Evolutionary conservation across 2,113 vertebrate genomes (phyloP).

Genomic region (Dinomys branickii): DNA sequence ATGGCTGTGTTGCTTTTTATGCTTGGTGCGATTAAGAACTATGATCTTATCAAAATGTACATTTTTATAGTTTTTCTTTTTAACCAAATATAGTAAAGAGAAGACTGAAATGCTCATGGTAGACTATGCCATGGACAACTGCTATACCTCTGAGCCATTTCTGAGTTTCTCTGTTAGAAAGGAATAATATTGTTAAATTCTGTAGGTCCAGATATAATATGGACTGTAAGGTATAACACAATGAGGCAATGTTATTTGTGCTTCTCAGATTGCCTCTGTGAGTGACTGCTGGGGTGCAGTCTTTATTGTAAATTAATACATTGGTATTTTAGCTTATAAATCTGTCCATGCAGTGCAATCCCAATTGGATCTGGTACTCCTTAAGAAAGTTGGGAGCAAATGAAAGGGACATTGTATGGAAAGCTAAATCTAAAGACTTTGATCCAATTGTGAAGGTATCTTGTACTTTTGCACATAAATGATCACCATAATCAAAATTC

Average conservation of each 20-base stretch:
- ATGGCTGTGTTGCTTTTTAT: conserved; percentile 53
- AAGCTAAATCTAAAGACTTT: conserved; percentile 7
- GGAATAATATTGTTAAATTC: neutral
- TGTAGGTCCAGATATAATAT: neutral
- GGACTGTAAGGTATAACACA: neutral
- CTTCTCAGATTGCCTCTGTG: neutral
- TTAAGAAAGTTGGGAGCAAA: neutral
- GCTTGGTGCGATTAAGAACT: neutral
- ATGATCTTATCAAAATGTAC: conserved; percentile 34
- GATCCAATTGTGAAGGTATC: neutral
- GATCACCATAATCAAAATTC: neutral
- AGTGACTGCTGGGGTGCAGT: neutral
- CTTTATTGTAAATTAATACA: neutral
- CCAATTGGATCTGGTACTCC: neutral
- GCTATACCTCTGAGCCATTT: neutral
- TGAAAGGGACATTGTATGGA: neutral
- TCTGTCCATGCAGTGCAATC: neutral
- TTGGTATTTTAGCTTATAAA: conserved; percentile 24
- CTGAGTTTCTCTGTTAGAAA: neutral
- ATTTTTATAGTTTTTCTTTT: neutral
- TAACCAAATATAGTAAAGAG: neutral
- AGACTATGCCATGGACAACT: neutral
- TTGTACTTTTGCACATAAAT: neutral
- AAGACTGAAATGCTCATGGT: neutral
- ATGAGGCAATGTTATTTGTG: neutral